Conservation (phyloP, 2,888 invertebrate genomes). For the Parapristionchus giblindavisi region DNA sequence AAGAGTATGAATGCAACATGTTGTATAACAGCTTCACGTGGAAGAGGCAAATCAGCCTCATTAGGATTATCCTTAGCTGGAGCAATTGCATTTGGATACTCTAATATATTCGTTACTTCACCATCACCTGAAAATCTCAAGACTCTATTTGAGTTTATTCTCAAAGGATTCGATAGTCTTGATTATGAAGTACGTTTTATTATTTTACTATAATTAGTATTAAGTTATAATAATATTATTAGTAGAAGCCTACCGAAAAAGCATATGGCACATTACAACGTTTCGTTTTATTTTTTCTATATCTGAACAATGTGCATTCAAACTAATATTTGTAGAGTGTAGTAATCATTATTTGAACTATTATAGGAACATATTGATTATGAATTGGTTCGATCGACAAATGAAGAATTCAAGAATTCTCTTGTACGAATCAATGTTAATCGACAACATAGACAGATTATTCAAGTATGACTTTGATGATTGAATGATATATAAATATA, state of each 20-base stretch:
- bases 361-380: conserved; percentile 91
- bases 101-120: conserved; percentile 95
- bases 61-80: conserved; percentile 84
- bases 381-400: conserved; percentile 89
- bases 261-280: too few species aligned
- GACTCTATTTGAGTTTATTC: conserved; percentile 93
- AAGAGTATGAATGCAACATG: conserved; percentile 88
- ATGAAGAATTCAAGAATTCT: conserved; percentile 95
- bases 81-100: conserved; percentile 78
- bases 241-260: too few species aligned
- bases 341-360: background rate
- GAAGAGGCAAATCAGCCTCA: conserved; percentile 97
- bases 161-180: conserved; percentile 87
- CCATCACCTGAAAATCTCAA: conserved; percentile 97
- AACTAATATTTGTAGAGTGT: too few species aligned
- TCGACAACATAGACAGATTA: conserved; percentile 66
- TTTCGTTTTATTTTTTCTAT: too few species aligned
- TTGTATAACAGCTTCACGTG: conserved; percentile 90
- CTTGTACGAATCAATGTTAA: conserved; percentile 91
- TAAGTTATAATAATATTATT: too few species aligned
- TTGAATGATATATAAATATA: background rate
- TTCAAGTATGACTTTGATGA: conserved; percentile 57
- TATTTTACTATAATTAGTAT: too few species aligned
- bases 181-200: conserved; percentile 77
- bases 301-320: too few species aligned